Percentiles rank a stretch among this genome's conserved stretches.
Evolutionary conservation across 2,113 vertebrate genomes (phyloP).

Genomic region (Calonectris borealis): DNA sequence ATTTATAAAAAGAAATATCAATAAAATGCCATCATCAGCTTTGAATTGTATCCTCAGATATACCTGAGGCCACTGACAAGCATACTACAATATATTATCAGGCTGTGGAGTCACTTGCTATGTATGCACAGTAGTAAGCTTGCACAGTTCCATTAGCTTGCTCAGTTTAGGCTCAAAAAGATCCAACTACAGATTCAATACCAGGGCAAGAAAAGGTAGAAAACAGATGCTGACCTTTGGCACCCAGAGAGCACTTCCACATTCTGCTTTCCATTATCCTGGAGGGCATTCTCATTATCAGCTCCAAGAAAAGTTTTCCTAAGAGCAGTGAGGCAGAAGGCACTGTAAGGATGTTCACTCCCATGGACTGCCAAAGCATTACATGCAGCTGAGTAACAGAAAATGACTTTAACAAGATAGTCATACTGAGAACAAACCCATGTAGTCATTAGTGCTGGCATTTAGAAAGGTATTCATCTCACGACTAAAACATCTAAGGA

Average conservation of each 20-base stretch:
- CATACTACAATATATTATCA: background rate
- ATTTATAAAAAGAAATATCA: background rate
- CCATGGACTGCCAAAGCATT: background rate
- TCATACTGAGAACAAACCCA: background rate
- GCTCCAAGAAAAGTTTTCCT: conserved; percentile 6
- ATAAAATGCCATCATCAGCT: background rate
- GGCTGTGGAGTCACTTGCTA: background rate
- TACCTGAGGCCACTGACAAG: background rate
- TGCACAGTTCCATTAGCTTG: background rate
- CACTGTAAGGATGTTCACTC: background rate
- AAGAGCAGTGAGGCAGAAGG: background rate
- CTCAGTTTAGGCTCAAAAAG: background rate
- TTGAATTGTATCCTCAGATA: background rate
- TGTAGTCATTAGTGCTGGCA: background rate
- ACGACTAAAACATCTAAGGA: background rate
- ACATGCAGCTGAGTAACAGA: background rate
- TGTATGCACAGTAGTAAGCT: background rate
- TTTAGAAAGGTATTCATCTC: background rate
- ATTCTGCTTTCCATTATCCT: conserved; percentile 5
- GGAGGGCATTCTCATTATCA: background rate
- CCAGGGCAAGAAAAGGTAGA: background rate
- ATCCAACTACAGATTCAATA: background rate
- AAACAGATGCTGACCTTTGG: background rate
- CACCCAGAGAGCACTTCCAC: background rate
- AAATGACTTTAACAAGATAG: background rate